A percentile compares a stretch with the other conserved stretches of the same genome.
phyloP scores from a whole-genome alignment of 2,888 invertebrate species.

The Microplitis manilae region DNA sequence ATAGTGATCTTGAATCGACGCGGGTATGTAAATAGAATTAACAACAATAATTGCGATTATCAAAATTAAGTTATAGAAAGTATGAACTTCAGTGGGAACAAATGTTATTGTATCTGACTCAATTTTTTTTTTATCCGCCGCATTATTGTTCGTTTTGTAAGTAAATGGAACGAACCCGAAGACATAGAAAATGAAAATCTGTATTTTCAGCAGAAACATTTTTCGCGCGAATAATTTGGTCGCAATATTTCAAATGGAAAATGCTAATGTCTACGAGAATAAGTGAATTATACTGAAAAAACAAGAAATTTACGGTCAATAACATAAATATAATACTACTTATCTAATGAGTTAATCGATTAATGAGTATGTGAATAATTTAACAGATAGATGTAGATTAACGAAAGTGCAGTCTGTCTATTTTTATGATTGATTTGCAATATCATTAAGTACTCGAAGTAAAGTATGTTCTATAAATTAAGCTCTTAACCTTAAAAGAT shows the following conservation, averaged over 20 bases:
- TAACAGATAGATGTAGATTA: not conserved
- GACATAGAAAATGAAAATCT: not conserved
- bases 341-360: not conserved
- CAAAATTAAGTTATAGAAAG: slow-evolving; percentile 45
- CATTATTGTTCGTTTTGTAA: not conserved
- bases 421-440: not conserved
- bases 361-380: not conserved
- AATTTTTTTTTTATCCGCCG: not conserved
- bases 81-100: not conserved
- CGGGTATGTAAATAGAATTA: slow-evolving; percentile 33
- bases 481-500: too few species aligned
- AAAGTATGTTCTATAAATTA: not conserved
- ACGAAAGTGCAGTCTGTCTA: not conserved
- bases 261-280: too few species aligned
- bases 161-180: not conserved
- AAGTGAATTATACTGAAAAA: too few species aligned
- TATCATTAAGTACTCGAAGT: not conserved
- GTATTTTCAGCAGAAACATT: not conserved
- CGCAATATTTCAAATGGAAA: too few species aligned
- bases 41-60: slow-evolving; percentile 19
- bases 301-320: too few species aligned
- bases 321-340: not conserved
- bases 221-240: not conserved
- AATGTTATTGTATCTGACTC: not conserved
- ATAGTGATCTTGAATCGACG: rapidly evolving